A percentile compares a stretch with the other conserved stretches of the same genome.
phyloP scores from a whole-genome alignment of 2,113 vertebrate genomes.

The Albula goreensis region DNA sequence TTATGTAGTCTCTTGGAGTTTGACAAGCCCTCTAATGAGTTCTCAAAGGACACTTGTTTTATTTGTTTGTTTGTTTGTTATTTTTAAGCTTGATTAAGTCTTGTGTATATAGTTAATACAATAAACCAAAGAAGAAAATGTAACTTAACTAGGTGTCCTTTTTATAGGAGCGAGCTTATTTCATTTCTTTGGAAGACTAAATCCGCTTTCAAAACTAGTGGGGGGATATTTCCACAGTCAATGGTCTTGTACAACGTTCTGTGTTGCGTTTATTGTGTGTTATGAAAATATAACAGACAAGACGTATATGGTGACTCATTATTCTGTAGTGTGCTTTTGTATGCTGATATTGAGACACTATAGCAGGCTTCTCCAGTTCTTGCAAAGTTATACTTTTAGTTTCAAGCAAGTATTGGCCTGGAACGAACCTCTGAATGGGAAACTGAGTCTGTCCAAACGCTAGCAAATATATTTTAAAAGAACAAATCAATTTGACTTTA shows the following conservation, averaged over 20 bases:
- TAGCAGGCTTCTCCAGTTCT: not conserved
- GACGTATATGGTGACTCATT: not conserved
- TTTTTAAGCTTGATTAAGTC: constrained; percentile 82
- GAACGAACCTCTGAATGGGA: not conserved
- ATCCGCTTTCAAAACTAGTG: not conserved
- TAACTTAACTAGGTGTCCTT: constrained; percentile 66
- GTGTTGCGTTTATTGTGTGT: constrained; percentile 4
- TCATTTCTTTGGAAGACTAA: constrained; percentile 9
- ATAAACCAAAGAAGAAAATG: constrained; percentile 68
- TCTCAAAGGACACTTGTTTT: constrained; percentile 76
- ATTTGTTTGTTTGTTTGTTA: constrained; percentile 75
- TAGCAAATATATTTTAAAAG: constrained; percentile 23
- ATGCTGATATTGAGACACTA: not conserved
- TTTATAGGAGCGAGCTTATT: constrained; percentile 48
- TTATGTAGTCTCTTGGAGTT: constrained; percentile 80
- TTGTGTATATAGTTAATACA: constrained; percentile 76
- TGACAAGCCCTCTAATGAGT: constrained; percentile 80
- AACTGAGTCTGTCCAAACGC: not conserved
- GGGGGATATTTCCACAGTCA: not conserved
- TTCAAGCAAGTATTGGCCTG: no score
- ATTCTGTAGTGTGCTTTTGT: not conserved
- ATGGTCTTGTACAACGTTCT: not conserved
- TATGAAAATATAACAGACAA: constrained; percentile 15
- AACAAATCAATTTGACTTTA: constrained; percentile 49
- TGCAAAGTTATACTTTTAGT: not conserved